Conservation (phyloP, 2,888 invertebrate genomes). For the Alloscopus bannaensis region DNA sequence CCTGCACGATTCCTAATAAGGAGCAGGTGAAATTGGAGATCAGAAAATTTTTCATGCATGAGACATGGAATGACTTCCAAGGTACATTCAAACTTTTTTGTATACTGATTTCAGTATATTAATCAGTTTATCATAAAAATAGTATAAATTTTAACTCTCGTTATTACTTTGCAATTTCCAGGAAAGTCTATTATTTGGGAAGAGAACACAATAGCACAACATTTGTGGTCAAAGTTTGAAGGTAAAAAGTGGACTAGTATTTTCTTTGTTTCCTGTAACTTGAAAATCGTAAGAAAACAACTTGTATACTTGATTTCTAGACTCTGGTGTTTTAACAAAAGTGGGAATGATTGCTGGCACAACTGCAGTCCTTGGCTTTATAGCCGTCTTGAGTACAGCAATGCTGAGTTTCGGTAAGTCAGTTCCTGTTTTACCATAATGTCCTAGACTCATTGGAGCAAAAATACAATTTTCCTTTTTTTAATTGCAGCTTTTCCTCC, state of each 20-base stretch:
- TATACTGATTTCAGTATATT: not conserved
- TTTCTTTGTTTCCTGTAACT: no score
- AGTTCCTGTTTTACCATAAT: not conserved
- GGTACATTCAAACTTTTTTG: conserved; percentile 27
- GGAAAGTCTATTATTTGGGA: conserved; percentile 55
- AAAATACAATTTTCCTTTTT: not conserved
- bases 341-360: conserved; percentile 60
- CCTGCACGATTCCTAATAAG: conserved; percentile 38
- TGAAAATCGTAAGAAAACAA: no score
- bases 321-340: conserved; percentile 56
- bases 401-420: conserved; percentile 34
- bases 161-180: conserved; percentile 14
- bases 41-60: conserved; percentile 56
- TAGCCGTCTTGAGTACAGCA: conserved; percentile 35
- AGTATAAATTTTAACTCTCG: not conserved
- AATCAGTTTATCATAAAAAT: no score
- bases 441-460: not conserved
- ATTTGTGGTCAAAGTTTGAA: conserved; percentile 66
- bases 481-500: conserved; percentile 55
- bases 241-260: conserved; percentile 34
- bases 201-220: conserved; percentile 51
- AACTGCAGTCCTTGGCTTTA: conserved; percentile 56
- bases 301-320: conserved; percentile 32
- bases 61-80: conserved; percentile 45
- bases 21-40: conserved; percentile 53